Evolutionary conservation across 2,888 invertebrate species (phyloP).

Genomic region (Eugnorisma glareosa): DNA sequence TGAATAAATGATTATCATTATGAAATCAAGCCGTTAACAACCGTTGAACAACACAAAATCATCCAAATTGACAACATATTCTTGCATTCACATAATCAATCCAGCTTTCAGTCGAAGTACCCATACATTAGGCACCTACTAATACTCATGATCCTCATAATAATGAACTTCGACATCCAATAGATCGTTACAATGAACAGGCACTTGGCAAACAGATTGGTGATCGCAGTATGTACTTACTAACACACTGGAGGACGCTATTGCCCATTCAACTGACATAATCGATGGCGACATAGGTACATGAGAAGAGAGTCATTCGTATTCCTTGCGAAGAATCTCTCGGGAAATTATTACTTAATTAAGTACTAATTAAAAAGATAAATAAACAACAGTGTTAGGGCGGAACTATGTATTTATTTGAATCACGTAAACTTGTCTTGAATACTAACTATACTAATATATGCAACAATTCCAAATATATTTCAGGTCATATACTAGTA

Average conservation of each 20-base stretch:
- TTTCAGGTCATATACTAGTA: no score
- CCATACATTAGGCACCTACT: background rate
- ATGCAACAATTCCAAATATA: background rate
- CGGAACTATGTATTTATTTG: background rate
- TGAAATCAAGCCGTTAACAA: background rate
- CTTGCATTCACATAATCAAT: conserved; percentile 1
- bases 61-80: background rate
- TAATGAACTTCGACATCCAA: conserved; percentile 18
- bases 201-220: conserved; percentile 47
- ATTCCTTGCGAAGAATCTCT: conserved; percentile 22
- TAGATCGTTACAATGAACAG: conserved; percentile 37
- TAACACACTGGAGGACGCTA: conserved; percentile 24
- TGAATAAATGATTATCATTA: no score
- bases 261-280: conserved; percentile 40
- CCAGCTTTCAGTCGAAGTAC: background rate
- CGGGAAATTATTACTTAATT: conserved; percentile 39
- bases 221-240: conserved; percentile 31
- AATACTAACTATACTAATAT: no score
- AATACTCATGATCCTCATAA: conserved; percentile 1
- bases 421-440: background rate
- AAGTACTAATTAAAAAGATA: conserved; percentile 11
- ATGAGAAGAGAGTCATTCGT: conserved; percentile 21
- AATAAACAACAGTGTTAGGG: background rate
- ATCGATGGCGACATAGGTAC: conserved; percentile 27
- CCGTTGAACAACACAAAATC: background rate